Evolutionary conservation across 2,888 invertebrate genomes (phyloP), one percentile per base, ranked within the genome.

Genomic region (Scaptodrosophila latifasciaeformis): DNA sequence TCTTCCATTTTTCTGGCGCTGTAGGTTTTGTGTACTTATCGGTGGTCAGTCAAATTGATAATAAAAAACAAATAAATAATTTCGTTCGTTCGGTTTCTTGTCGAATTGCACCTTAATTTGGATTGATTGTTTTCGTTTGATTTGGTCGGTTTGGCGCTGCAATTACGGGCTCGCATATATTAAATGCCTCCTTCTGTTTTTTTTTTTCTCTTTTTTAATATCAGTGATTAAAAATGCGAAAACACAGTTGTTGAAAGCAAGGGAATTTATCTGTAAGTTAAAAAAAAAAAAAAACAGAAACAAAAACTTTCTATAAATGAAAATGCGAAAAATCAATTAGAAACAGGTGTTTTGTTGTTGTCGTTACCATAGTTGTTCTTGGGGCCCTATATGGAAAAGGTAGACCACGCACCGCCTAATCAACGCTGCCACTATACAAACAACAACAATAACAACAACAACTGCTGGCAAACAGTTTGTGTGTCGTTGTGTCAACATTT

Each of bases 291-390:
- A n/a, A n/a, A n/a, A n/a, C n/a, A n/a, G n/a, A n/a, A n/a, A n/a
- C n/a, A n/a, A n/a, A n/a, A n/a, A n/a, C n/a, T n/a, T n/a, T n/a
- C n/a, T n/a, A 24, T 17, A 47, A 40, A 42, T 61, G 47, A 63
- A 81, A 78, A 52, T 61, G 70, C 57, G 82, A 76, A 82, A 83
- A 82, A 83, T 81, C 82, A 83, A 83, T 82, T 78, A 74, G 75
- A 63, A 69, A 82, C 71, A 82, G 78, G 71, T 83, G 80, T 76
- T 79, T 67, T 59, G 59, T 60, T 59, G 66, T 62, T 70, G 71
- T 65, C 70, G 67, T 70, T 56, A 66, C 59, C 57, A 55, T 66
- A 52, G 39, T 59, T 67, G 51, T 60, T 66, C 60, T 24, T 24
- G 24, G 24, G 4, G 24, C 24, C 24, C 24, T 24, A 7, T 3